Conservation (phyloP, 2,113 vertebrate species). For the Australoheros scitulus region DNA sequence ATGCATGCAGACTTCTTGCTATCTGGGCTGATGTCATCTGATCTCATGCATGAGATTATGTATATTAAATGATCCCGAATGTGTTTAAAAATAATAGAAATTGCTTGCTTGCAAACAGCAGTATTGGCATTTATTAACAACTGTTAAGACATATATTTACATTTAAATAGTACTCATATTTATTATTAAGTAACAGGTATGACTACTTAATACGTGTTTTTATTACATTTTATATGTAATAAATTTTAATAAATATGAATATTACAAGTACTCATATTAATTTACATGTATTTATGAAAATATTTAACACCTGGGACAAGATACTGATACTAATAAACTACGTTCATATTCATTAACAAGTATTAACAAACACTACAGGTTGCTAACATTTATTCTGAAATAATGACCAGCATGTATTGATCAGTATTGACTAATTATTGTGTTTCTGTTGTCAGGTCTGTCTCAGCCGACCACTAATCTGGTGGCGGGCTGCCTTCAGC, state of each 20-base stretch:
- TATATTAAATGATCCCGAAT: neutral
- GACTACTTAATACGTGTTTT: too few species aligned
- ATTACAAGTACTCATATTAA: too few species aligned
- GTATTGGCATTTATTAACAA: neutral
- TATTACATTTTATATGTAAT: too few species aligned
- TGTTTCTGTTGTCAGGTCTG: conserved; percentile 73
- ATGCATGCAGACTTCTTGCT: neutral
- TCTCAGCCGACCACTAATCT: conserved; percentile 98
- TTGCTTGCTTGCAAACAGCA: neutral
- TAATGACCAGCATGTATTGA: neutral
- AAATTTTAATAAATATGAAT: too few species aligned
- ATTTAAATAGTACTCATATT: neutral
- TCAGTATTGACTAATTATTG: neutral
- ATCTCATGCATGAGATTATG: neutral
- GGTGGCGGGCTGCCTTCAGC: conserved; percentile 95
- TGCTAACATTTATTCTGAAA: neutral
- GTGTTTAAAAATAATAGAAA: neutral
- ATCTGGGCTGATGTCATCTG: neutral
- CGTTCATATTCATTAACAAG: neutral
- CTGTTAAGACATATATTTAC: neutral
- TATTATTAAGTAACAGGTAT: too few species aligned
- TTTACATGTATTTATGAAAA: neutral
- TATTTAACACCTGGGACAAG: neutral
- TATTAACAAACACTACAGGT: neutral
- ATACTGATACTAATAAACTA: neutral